phyloP scores from a whole-genome alignment of 2,888 invertebrate genomes.

The Eupithecia inturbata region DNA sequence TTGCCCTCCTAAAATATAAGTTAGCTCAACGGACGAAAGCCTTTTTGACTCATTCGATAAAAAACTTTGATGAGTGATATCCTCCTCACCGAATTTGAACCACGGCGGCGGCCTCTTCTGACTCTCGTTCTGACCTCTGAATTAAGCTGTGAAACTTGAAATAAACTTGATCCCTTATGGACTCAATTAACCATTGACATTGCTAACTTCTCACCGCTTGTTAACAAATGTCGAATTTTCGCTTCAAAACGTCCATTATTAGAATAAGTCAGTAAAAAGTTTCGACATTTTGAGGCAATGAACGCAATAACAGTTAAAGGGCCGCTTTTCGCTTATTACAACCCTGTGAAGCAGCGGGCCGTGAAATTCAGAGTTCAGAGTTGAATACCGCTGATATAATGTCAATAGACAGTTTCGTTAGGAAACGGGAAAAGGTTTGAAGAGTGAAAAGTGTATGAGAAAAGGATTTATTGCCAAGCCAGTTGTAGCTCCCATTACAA shows the following conservation, averaged over 20 bases:
- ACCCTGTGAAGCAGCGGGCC: constrained; percentile 49
- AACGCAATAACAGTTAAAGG: constrained; percentile 64
- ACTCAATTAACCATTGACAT: background rate
- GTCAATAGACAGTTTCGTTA: constrained; percentile 42
- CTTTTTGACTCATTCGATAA: too few relatives aligned
- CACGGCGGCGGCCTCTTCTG: too few relatives aligned
- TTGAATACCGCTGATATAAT: constrained; percentile 45
- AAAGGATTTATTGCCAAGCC: background rate
- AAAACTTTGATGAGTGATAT: too few relatives aligned
- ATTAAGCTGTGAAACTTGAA: too few relatives aligned
- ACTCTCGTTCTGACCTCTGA: too few relatives aligned
- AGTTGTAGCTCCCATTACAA: background rate
- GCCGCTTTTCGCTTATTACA: constrained; percentile 43
- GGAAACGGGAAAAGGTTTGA: background rate
- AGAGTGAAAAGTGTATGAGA: background rate
- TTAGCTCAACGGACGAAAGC: too few relatives aligned
- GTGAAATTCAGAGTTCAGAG: constrained; percentile 50
- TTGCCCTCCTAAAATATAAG: too few relatives aligned
- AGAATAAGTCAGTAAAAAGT: constrained; percentile 48
- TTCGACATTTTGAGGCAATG: constrained; percentile 52
- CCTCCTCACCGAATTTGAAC: too few relatives aligned
- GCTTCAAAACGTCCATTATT: constrained; percentile 6
- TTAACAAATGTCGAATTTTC: background rate
- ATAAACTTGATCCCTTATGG: too few relatives aligned
- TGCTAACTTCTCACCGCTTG: background rate